A percentile compares a stretch with the other conserved stretches of the same genome.
These are phyloP conservation scores for Petrolisthes manimaculis DNA, from an alignment of 2,888 invertebrate genomes.

Conservation along the genomic window DNA sequence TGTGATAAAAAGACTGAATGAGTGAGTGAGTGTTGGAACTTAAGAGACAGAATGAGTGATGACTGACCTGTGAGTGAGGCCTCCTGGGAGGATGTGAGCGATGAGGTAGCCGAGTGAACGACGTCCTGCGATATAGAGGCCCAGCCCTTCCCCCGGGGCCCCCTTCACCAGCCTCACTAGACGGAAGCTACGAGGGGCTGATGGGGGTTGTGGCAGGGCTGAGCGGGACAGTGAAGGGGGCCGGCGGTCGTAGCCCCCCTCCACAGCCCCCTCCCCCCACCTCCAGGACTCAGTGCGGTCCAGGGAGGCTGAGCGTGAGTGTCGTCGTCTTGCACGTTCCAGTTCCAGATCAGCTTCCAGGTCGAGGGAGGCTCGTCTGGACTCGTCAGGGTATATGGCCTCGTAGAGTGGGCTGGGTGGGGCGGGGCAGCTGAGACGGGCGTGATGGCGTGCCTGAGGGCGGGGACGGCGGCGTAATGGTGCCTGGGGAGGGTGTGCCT, in stretches of 20 bases:
- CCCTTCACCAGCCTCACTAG: conserved; percentile 77
- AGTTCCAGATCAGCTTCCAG: conserved; percentile 36
- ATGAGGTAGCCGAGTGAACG: conserved; percentile 71
- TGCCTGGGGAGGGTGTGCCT: conserved; percentile 12
- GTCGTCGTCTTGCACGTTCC: conserved; percentile 37
- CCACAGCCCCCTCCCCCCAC: conserved; percentile 37
- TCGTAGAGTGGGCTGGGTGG: conserved; percentile 49
- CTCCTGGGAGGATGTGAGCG: conserved; percentile 75
- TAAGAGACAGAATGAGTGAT: not conserved
- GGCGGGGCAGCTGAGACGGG: conserved; percentile 48
- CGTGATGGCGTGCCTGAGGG: conserved; percentile 31
- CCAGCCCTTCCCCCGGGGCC: conserved; percentile 70
- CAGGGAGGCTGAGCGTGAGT: conserved; percentile 58
- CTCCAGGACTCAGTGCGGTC: conserved; percentile 62
- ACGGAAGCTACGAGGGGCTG: conserved; percentile 66
- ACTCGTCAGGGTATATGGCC: conserved; percentile 59
- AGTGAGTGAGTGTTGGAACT: not conserved
- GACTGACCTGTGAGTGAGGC: conserved; percentile 76
- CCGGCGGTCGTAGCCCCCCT: conserved; percentile 37
- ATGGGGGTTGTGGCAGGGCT: conserved; percentile 33
- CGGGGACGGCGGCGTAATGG: conserved; percentile 47
- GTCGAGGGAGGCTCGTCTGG: conserved; percentile 58
- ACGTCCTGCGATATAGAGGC: conserved; percentile 60
- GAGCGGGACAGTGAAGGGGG: conserved; percentile 13
- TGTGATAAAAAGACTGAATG: not conserved